Evolutionary conservation across 1,140 invertebrate species (phyloP).

Genomic region (Bombus consobrinus): DNA sequence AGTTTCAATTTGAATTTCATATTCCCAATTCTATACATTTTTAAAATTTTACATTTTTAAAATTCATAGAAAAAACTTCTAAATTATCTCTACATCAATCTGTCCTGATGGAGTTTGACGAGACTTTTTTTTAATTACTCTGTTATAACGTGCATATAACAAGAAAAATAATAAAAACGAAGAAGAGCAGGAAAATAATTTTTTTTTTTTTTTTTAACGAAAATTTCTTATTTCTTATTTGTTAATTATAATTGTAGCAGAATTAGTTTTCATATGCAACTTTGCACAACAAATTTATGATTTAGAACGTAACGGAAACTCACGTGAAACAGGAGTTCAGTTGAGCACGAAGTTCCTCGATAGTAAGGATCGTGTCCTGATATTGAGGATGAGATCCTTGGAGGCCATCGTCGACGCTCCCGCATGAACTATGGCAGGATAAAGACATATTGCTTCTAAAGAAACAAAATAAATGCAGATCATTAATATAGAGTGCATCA

Average conservation of each 20-base stretch:
- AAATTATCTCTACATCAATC: too few relatives aligned
- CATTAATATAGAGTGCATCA: neutral
- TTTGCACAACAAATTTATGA: too few relatives aligned
- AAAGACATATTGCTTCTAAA: slow-evolving; percentile 78
- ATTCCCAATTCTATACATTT: too few relatives aligned
- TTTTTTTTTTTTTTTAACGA: too few relatives aligned
- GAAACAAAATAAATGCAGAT: slow-evolving; percentile 42
- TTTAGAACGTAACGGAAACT: slow-evolving; percentile 69
- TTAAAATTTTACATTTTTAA: too few relatives aligned
- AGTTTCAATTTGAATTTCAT: too few relatives aligned
- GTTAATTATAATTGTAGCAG: neutral
- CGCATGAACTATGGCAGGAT: slow-evolving; percentile 74
- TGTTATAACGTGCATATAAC: too few relatives aligned
- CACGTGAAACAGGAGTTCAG: slow-evolving; percentile 89
- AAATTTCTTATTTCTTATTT: neutral
- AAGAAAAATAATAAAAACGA: too few relatives aligned
- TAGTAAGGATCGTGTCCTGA: slow-evolving; percentile 85
- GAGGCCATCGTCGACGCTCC: slow-evolving; percentile 72
- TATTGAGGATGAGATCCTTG: slow-evolving; percentile 80
- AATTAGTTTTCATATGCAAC: neutral
- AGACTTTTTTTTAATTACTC: too few relatives aligned
- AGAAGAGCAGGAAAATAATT: too few relatives aligned
- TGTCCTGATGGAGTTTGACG: too few relatives aligned
- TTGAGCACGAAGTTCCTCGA: slow-evolving; percentile 88
- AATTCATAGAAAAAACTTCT: too few relatives aligned